Base-by-base conservation (phyloP, 2,113 vertebrate species). In the Dicentrarchus labrax region DNA sequence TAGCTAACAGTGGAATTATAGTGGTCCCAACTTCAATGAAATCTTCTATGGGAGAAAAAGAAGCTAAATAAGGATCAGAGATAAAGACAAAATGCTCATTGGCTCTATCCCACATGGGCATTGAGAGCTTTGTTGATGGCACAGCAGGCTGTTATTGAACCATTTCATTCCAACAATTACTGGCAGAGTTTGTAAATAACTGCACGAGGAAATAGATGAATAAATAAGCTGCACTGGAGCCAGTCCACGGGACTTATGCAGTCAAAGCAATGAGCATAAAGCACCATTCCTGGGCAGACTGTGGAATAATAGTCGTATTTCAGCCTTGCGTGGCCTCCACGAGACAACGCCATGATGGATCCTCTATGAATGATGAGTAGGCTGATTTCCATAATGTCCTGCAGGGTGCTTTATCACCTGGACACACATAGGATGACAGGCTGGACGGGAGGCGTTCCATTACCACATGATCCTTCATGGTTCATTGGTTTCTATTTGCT, bases 281-380 rank as follows among this genome's bases (percentile, higher is more conserved):
- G 17, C 57, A 21, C 16, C 2, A 56, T 69, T 81, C 43, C 9
- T 6, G 11, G 85, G 77, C 67, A 38, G 47, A 21, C 39, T 45
- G 36, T 10, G 61, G 57, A 82, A 84, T 86, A 86, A 82, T 38
- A 19, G 67, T 48, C 48, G 12, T 69, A 45, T 72, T 51, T 82
- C 88, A 80, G 43, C 61, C n/a, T 9, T 53, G 17, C 22, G 6
- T 13, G 53, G 69, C 75, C 83, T 86, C 61, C 72, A 66, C 5
- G 5, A 68, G 74, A 64, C 80, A 72, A 21, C 69, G 19, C 16
- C 51, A 6, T 74, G 76, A 89, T 88, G 79, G 24, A 72, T 84
- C 61, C 53, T 83, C 70, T 45, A 50, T 73, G 76, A 88, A 84
- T 88, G 85, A 89, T 65, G 85, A 90, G 60, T 24, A 61, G 71